Percentiles rank a stretch among this genome's conserved stretches.
Conservation (phyloP, 92 coral and sea anemone genomes). For the Micromussa lordhowensis region DNA sequence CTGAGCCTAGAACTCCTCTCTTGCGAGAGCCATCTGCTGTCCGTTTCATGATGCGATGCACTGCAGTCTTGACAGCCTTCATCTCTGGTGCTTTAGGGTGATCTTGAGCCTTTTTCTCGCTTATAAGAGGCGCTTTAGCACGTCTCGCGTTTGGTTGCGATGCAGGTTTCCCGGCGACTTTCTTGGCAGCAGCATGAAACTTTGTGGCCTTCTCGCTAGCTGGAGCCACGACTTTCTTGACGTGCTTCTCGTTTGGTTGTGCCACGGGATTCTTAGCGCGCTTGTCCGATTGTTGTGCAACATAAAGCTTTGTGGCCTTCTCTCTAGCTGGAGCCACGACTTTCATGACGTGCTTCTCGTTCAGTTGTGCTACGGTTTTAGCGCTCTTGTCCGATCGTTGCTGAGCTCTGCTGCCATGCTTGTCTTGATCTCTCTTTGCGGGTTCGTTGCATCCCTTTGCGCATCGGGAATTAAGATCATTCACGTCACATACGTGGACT, state of each 20-base stretch:
- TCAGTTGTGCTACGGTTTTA: background rate
- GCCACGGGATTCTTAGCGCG: background rate
- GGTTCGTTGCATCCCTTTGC: slow-evolving; percentile 58
- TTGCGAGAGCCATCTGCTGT: background rate
- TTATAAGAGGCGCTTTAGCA: background rate
- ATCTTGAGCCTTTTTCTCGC: slow-evolving; percentile 5
- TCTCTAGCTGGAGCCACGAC: background rate
- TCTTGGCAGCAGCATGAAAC: background rate
- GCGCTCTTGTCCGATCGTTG: background rate
- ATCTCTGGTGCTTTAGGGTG: slow-evolving; percentile 3
- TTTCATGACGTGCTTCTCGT: slow-evolving; percentile 2
- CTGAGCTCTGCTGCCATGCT: background rate
- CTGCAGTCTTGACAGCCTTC: background rate
- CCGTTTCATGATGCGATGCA: slow-evolving; percentile 31
- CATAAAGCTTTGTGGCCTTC: background rate
- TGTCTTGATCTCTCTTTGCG: slow-evolving; percentile 2
- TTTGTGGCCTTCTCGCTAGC: background rate
- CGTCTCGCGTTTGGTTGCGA: background rate
- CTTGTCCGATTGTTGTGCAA: background rate
- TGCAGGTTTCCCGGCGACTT: background rate
- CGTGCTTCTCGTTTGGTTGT: slow-evolving; percentile 7
- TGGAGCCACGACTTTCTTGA: background rate
- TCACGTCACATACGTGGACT: slow-evolving; percentile 78
- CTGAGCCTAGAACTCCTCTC: slow-evolving; percentile 27
- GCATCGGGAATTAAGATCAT: slow-evolving; percentile 80